Evolutionary conservation across 2,113 vertebrate species (phyloP), one percentile per base, ranked within the genome.

Genomic region (Ceratotherium simum): DNA sequence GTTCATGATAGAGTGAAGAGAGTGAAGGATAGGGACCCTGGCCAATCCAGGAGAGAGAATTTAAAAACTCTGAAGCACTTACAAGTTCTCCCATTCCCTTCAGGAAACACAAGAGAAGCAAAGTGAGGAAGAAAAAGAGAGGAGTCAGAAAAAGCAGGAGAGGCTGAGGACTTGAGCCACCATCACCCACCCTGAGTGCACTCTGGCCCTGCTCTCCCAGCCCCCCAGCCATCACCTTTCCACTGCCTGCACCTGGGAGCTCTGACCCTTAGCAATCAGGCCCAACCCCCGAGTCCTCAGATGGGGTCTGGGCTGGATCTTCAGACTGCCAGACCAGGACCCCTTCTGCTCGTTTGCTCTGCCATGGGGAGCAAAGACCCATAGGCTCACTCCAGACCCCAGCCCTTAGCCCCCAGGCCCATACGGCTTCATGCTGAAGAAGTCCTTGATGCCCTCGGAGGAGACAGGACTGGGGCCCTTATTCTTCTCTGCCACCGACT

Each of bases 401-500:
- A 69, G 29, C 25, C 42, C 33, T 1, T 10, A 4, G 0, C 2
- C 86, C 76, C 93, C 25, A 3, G 51, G 60, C 79, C 95, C 99
- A 1, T 99, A 99, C 99, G 99, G 99, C 99, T 99, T 99, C 99
- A 99, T 99, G 99, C 99, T 99, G 99, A 99, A 99, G 98, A 99
- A 99, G 98, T 99, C 99, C 98, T 99, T 99, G 98, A 99, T 99
- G 98, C 99, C 99, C 95, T 99, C 99, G 0, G 99, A 99, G 96
- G 99, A 99, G 98, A 99, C 98, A 0, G 99, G 99, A 72, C 99
- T 99, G n/a, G 99, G 99, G 82, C 99, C 99, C 98, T 99, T 99
- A 97, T 99, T 99, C 95, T 99, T 99, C 97, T 99, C 99, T 0
- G 99, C 99, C 2, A 99, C 99, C 0, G 99, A 99, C 98, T 99